These are phyloP conservation scores for Scolopax rusticola DNA, from an alignment of 2,797 vertebrate genomes.

Conservation along the genomic window DNA sequence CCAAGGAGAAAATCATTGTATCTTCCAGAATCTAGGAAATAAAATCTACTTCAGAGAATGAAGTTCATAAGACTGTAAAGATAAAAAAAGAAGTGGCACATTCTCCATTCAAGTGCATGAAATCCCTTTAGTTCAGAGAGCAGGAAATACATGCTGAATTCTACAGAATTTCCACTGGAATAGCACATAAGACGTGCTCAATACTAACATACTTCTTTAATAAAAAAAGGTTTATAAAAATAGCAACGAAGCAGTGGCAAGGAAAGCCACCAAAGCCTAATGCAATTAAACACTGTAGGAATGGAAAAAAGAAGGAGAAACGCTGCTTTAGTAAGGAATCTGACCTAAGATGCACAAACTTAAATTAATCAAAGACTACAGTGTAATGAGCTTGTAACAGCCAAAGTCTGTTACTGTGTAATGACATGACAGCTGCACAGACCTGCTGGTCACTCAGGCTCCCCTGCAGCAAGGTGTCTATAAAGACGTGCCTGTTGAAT, in stretches of 20 bases:
- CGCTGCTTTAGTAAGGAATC: not conserved
- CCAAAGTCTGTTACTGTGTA: not conserved
- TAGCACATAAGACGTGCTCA: not conserved
- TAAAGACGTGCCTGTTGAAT: constrained; percentile 81
- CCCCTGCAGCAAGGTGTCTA: constrained; percentile 90
- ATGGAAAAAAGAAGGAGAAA: not conserved
- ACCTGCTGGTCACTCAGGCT: constrained; percentile 93
- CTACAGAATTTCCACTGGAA: constrained; percentile 19
- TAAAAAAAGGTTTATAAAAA: not conserved
- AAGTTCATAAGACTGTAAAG: not conserved
- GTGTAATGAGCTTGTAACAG: not conserved
- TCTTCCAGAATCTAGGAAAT: constrained; percentile 93
- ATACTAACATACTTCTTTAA: not conserved
- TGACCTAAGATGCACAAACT: not conserved
- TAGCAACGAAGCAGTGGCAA: not conserved
- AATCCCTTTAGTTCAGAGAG: constrained; percentile 27
- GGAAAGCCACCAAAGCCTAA: not conserved
- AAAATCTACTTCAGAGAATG: constrained; percentile 70
- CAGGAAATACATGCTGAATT: constrained; percentile 16
- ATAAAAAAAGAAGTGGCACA: constrained; percentile 6
- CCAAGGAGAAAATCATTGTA: constrained; percentile 95
- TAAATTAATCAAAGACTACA: constrained; percentile 13
- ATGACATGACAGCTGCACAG: constrained; percentile 32
- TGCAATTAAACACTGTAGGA: not conserved
- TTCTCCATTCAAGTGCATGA: constrained; percentile 8